Base-by-base conservation (phyloP, 2,797 vertebrate genomes). In the Aphelocoma californica region DNA sequence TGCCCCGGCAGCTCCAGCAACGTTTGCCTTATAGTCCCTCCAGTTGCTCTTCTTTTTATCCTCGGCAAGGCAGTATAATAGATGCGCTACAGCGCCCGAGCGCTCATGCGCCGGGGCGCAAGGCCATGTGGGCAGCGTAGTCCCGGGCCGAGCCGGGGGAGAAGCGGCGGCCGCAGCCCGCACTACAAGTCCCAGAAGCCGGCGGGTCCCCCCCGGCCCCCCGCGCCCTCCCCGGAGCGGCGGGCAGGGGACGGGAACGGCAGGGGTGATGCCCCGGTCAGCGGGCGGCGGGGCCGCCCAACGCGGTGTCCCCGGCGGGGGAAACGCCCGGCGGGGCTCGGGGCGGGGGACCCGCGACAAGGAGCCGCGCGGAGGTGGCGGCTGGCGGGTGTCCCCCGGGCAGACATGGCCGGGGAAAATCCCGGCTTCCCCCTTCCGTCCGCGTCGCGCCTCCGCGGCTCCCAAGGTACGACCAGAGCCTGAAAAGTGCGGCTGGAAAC, bases 11-110 rank as follows among this genome's bases (percentile, higher is more conserved):
- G 97, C 97, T 97, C 97, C 97, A 91, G 98, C 98, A 97, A 97
- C 97, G 98, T 96, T 97, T 97, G 98, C 97, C 98, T 97, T 96
- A 97, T 94, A 96, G 98, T 97, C 96, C 98, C 98, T 98, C 98
- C 97, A 97, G 94, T 96, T 97, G 98, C 97, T 97, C 96, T 96
- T 97, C 97, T 98, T 98, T 96, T 98, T 98, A 98, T 98, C 98
- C 97, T 98, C 98, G 98, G 97, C 99, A 97, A 98, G 98, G 98
- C 98, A 98, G 98, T 98, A 99, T 98, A 99, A 99, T 97, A 99
- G 99, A 99, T 98, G 98, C 98, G 97, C 98, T 98, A 98, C 98
- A 86, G 98, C 97, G 96, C 98, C 97, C 98, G 95, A 97, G 95
- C 97, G 98, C 99, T 97, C 98, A 98, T 95, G 98, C 99, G 98